Percentiles rank a stretch among this genome's conserved stretches.
These are phyloP conservation scores for Hipparchia semele DNA, from an alignment of 2,888 invertebrate genomes.

Conservation along the genomic window DNA sequence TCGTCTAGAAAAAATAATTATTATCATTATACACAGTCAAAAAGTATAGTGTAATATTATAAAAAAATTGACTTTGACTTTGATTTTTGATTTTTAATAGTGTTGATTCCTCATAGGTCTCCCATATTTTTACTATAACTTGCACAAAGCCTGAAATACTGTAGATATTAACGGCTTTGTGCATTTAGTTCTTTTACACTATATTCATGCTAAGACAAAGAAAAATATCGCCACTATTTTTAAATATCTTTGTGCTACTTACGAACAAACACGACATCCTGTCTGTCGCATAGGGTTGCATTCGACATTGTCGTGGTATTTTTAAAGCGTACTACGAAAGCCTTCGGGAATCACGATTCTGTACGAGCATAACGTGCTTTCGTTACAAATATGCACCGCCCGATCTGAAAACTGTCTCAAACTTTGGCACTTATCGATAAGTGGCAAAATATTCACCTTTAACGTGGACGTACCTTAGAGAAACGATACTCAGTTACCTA, in stretches of 20 bases:
- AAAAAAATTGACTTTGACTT: no score
- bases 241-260: neutral
- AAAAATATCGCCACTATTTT: neutral
- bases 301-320: neutral
- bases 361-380: neutral
- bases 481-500: no score
- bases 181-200: no score
- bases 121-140: no score
- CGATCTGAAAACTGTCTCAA: neutral
- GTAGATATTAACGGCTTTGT: neutral
- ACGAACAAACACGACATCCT: neutral
- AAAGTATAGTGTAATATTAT: no score
- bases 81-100: no score
- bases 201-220: no score
- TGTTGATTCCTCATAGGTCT: no score
- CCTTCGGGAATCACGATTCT: conserved; percentile 3
- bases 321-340: neutral
- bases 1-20: no score
- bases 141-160: no score
- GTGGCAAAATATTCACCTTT: neutral
- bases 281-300: neutral
- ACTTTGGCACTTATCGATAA: neutral
- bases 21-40: no score
- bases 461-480: no score
- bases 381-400: neutral